These are phyloP conservation scores for Aleiodes testaceus DNA, from an alignment of 2,888 invertebrate genomes.

Conservation along the genomic window DNA sequence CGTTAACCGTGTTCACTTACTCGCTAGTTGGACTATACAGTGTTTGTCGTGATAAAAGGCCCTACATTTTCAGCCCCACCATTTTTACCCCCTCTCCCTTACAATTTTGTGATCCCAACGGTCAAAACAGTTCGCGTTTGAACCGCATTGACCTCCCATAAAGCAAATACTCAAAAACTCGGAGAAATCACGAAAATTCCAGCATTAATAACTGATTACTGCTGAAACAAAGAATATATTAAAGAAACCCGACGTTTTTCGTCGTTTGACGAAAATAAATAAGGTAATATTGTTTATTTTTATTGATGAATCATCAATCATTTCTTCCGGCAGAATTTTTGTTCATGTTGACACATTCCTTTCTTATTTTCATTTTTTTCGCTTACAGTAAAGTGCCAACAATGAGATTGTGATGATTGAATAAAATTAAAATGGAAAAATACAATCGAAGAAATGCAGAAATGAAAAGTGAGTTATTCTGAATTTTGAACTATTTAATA, in stretches of 20 bases:
- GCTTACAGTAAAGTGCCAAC: not conserved
- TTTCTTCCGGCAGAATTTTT: not conserved
- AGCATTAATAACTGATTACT: not conserved
- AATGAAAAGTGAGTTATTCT: slow-evolving; percentile 12
- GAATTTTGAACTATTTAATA: too few relatives aligned
- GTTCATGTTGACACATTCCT: slow-evolving; percentile 1
- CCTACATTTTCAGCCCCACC: too few relatives aligned
- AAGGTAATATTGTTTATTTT: not conserved
- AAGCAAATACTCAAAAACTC: not conserved
- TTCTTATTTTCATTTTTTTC: slow-evolving; percentile 2
- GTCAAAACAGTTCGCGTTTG: slow-evolving; percentile 21
- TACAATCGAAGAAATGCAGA: not conserved
- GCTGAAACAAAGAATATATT: not conserved
- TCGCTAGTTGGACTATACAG: too few relatives aligned
- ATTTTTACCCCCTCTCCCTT: not conserved
- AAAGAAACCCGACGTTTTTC: not conserved
- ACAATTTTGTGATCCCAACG: not conserved
- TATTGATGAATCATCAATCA: not conserved
- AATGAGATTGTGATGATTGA: not conserved
- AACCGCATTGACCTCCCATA: not conserved
- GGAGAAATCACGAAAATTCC: not conserved
- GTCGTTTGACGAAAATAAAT: not conserved
- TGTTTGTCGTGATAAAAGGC: too few relatives aligned
- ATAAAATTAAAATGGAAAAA: slow-evolving; percentile 1
- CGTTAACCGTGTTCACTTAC: too few relatives aligned